Conservation (phyloP, 1,140 invertebrate genomes). For the Monomorium pharaonis region DNA sequence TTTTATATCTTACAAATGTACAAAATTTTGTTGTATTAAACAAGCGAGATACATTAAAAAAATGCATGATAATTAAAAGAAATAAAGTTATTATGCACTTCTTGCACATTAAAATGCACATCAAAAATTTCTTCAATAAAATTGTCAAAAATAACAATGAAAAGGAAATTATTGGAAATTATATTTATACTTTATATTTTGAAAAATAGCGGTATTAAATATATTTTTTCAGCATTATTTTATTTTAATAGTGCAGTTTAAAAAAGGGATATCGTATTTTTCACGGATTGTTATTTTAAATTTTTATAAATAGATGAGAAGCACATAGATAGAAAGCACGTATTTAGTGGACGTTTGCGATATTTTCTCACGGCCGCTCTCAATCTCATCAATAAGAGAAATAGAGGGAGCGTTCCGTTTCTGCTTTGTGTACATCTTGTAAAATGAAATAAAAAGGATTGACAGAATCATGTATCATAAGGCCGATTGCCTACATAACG, state of each 20-base stretch:
- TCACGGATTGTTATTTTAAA: not conserved
- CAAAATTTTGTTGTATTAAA: too few relatives aligned
- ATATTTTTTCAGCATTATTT: not conserved
- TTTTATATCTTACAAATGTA: not conserved
- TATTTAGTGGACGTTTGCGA: not conserved
- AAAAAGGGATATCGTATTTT: not conserved
- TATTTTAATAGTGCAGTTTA: not conserved
- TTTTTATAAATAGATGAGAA: constrained; percentile 8
- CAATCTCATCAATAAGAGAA: constrained; percentile 23
- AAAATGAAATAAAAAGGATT: constrained; percentile 6
- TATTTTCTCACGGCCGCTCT: constrained; percentile 1
- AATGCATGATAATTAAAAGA: not conserved
- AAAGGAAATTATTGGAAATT: not conserved
- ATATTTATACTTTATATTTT: not conserved
- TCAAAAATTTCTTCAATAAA: not conserved
- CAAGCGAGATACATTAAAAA: too few relatives aligned
- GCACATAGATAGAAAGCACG: not conserved
- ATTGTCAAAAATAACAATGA: too few relatives aligned
- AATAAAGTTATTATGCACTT: not conserved
- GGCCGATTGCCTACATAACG: not conserved
- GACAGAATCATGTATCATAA: not conserved
- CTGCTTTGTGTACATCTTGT: not conserved
- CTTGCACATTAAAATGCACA: not conserved
- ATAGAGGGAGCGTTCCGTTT: constrained; percentile 8
- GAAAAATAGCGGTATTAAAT: not conserved